A percentile compares a stretch with the other conserved stretches of the same genome.
Conservation (phyloP, 2,888 invertebrate species). For the Scaptomyza caliginosa region DNA sequence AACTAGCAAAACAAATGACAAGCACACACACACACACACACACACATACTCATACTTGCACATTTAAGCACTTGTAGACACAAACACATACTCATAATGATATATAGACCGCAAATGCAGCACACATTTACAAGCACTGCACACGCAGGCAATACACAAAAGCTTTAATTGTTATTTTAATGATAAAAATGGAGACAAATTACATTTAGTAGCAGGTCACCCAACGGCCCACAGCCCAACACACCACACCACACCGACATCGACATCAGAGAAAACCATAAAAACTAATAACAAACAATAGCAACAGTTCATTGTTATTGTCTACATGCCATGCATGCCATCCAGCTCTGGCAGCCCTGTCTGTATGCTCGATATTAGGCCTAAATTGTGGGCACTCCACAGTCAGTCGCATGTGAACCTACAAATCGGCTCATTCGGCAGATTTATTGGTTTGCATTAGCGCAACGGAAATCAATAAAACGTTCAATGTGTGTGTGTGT, state of each 20-base stretch:
- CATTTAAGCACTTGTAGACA: too few species aligned
- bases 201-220: constrained; percentile 54
- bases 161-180: constrained; percentile 79
- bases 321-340: constrained; percentile 28
- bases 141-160: constrained; percentile 47
- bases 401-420: constrained; percentile 33
- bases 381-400: constrained; percentile 42
- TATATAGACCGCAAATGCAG: constrained; percentile 70
- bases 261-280: constrained; percentile 52
- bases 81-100: constrained; percentile 45
- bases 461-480: constrained; percentile 77
- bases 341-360: too few species aligned
- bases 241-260: neutral
- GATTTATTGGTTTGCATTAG: constrained; percentile 75
- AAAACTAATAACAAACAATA: constrained; percentile 69
- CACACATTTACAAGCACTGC: constrained; percentile 60
- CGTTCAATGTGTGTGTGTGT: neutral
- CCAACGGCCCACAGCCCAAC: constrained; percentile 33
- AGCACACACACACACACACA: constrained; percentile 16
- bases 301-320: constrained; percentile 74
- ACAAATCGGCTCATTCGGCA: constrained; percentile 75
- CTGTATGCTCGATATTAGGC: constrained; percentile 27
- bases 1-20: constrained; percentile 57
- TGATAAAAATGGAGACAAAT: constrained; percentile 78
- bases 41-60: constrained; percentile 9